Conservation (phyloP, 2,797 vertebrate genomes). For the Dromococcyx pavoninus region DNA sequence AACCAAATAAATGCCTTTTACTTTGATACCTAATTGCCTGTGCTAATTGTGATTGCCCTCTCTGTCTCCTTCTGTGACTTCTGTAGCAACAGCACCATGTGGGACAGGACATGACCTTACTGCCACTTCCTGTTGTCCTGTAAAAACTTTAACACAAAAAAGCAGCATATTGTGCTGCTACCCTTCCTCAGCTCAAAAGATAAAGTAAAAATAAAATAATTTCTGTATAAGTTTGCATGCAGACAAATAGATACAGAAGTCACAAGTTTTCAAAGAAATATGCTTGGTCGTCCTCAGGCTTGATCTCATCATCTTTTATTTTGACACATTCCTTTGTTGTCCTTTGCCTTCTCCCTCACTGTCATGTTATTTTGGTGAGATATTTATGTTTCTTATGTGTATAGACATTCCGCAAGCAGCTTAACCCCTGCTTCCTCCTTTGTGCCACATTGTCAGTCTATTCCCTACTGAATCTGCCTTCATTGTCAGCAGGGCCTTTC, state of each 20-base stretch:
- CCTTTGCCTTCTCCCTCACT: neutral
- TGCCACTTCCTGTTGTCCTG: rapidly evolving
- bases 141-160: neutral
- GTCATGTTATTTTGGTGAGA: neutral
- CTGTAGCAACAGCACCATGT: neutral
- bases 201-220: neutral
- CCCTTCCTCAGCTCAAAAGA: neutral
- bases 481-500: neutral
- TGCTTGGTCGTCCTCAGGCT: rapidly evolving
- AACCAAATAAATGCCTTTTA: neutral
- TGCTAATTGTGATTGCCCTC: rapidly evolving
- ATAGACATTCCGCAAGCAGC: neutral
- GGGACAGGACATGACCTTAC: rapidly evolving
- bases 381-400: neutral
- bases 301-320: neutral
- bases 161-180: neutral
- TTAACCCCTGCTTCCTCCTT: neutral
- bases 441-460: neutral
- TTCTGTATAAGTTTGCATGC: neutral
- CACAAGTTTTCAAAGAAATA: neutral
- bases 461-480: neutral
- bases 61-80: rapidly evolving
- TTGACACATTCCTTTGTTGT: rapidly evolving
- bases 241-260: neutral
- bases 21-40: neutral